Conservation (phyloP, 1,140 invertebrate species). For the Orchestia grillus region DNA sequence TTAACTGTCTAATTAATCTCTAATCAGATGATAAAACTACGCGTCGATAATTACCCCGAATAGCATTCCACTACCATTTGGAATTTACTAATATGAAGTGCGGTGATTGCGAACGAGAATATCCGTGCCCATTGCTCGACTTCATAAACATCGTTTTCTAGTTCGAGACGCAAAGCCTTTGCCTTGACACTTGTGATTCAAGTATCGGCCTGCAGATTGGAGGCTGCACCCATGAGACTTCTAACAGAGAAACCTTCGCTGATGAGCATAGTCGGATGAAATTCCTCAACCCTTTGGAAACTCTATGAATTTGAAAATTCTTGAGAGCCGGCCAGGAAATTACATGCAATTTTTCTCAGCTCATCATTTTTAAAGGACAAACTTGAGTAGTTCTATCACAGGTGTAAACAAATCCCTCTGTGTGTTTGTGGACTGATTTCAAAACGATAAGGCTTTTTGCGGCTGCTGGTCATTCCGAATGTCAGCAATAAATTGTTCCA, state of each 20-base stretch:
- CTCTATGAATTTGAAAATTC: neutral
- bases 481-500: no score
- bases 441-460: no score
- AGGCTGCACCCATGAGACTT: neutral
- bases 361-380: neutral
- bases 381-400: neutral
- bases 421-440: no score
- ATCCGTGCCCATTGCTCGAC: neutral
- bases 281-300: neutral
- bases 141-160: neutral
- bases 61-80: neutral
- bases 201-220: neutral
- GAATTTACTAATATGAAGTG: neutral
- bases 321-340: neutral
- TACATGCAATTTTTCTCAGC: neutral
- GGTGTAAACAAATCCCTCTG: neutral
- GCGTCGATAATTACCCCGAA: neutral
- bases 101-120: neutral
- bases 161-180: neutral
- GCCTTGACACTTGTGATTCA: neutral
- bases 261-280: neutral
- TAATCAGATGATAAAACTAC: neutral
- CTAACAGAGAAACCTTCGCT: neutral
- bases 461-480: no score
- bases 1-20: neutral